These are phyloP conservation scores for Poecile montanus DNA, from an alignment of 2,797 vertebrate species.

Conservation along the genomic window DNA sequence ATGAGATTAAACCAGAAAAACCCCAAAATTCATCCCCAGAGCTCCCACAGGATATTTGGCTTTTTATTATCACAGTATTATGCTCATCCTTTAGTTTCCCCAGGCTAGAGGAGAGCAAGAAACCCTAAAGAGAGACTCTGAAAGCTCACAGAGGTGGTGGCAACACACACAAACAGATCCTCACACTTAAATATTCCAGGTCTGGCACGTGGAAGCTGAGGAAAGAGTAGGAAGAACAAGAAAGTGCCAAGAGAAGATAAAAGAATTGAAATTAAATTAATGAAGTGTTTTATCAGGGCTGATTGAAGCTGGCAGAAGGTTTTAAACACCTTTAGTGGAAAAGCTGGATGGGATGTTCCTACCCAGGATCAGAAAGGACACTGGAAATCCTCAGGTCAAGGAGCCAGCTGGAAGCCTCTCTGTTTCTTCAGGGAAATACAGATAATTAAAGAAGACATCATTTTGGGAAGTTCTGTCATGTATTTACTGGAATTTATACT, in stretches of 20 bases:
- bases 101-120: not conserved
- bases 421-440: slow-evolving; percentile 43
- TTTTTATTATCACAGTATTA: not conserved
- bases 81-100: not conserved
- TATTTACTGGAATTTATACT: slow-evolving; percentile 50
- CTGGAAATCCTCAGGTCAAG: slow-evolving; percentile 3
- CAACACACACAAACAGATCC: not conserved
- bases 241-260: not conserved
- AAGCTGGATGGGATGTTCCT: not conserved
- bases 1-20: not conserved
- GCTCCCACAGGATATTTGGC: not conserved
- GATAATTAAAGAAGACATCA: slow-evolving; percentile 12
- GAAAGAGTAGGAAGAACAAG: not conserved
- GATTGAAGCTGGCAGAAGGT: not conserved
- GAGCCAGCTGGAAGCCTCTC: not conserved
- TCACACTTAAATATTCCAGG: not conserved
- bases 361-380: not conserved
- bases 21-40: not conserved
- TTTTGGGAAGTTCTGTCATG: slow-evolving; percentile 21
- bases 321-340: not conserved
- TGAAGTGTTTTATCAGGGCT: not conserved
- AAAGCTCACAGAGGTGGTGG: not conserved
- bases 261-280: not conserved
- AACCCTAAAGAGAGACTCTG: not conserved
- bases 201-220: fast-evolving